These are phyloP conservation scores for Enteromius paludinosus DNA, from an alignment of 2,797 vertebrate species.

Conservation along the genomic window DNA sequence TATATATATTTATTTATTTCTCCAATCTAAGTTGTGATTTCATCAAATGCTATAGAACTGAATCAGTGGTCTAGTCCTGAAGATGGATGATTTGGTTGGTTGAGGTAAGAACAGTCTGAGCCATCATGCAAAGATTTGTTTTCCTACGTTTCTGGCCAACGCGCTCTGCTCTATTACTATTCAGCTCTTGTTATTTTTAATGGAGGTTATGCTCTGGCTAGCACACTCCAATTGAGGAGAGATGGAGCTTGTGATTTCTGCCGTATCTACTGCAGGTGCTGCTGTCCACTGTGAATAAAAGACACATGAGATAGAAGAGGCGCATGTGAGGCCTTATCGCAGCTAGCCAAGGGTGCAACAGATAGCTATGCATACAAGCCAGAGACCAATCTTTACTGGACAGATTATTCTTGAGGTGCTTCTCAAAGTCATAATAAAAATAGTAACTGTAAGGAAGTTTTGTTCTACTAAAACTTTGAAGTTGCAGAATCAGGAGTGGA, in stretches of 20 bases:
- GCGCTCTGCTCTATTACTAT: conserved; percentile 63
- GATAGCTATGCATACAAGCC: conserved; percentile 66
- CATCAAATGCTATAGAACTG: background rate
- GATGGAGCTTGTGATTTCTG: conserved; percentile 70
- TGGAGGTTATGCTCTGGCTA: conserved; percentile 64
- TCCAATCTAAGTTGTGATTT: background rate
- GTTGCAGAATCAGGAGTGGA: background rate
- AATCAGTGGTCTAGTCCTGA: background rate
- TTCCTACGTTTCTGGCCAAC: conserved; percentile 34
- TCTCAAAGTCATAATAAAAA: conserved; percentile 49
- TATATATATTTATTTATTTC: background rate
- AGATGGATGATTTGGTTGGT: conserved; percentile 3
- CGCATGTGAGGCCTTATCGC: conserved; percentile 71
- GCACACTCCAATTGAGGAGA: conserved; percentile 61
- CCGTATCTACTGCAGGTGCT: conserved; percentile 68
- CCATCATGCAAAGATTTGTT: conserved; percentile 52
- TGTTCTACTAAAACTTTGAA: conserved; percentile 31
- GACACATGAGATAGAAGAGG: conserved; percentile 64
- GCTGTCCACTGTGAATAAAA: conserved; percentile 69
- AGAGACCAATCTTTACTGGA: conserved; percentile 49
- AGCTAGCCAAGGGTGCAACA: conserved; percentile 51
- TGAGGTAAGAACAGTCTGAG: conserved; percentile 45
- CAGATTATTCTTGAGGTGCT: conserved; percentile 50
- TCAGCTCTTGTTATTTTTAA: conserved; percentile 71
- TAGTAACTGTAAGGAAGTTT: conserved; percentile 45